Evolutionary conservation across 1,140 invertebrate species (phyloP), one percentile per base, ranked within the genome.

Genomic region (Atta colombica): DNA sequence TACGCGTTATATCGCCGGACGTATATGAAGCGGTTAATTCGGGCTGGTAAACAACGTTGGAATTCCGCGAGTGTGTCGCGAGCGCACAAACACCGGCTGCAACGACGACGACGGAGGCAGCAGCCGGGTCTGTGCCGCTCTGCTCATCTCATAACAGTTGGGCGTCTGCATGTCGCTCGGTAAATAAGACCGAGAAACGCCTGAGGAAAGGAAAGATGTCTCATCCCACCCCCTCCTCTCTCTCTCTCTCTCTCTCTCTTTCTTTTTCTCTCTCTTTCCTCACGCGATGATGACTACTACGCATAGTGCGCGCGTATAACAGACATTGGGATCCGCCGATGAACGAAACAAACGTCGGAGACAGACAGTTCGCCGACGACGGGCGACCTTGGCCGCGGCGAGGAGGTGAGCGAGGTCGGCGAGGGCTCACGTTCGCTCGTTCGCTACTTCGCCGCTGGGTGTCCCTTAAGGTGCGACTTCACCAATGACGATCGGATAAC

Each of bases 11-110:
- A 84, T 84, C 25, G 80, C 69, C 69, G 39, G 55, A 55, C 80
- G 80, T 84, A 84, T 75, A 84, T 55, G 80, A 84, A 84, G 80
- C 53, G 68, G 80, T 84, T 84, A 84, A 84, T 84, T 84, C 55
- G 69, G 80, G 80, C 80, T 74, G 80, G 80, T 84, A 84, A 84
- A 84, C 80, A 84, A 84, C 80, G 80, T 84, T 39, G 80, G 80
- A 74, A 84, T 84, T 74, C 58, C 80, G 80, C 80, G 53, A 82
- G 80, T 53, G 80, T 82, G 80, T 53, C 68, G 69, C 80, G 55
- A 61, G 69, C 68, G 39, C 80, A 55, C 69, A 84, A 84, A 84
- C 80, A 84, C 80, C 80, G 39, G 55, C 55, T 55, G 74, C 25
- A 49, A 21, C 55, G 16, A 31, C 25, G 35, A 45, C 58, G 7